Base-by-base conservation (phyloP, 2,888 invertebrate genomes). In the Conomelus anceps region DNA sequence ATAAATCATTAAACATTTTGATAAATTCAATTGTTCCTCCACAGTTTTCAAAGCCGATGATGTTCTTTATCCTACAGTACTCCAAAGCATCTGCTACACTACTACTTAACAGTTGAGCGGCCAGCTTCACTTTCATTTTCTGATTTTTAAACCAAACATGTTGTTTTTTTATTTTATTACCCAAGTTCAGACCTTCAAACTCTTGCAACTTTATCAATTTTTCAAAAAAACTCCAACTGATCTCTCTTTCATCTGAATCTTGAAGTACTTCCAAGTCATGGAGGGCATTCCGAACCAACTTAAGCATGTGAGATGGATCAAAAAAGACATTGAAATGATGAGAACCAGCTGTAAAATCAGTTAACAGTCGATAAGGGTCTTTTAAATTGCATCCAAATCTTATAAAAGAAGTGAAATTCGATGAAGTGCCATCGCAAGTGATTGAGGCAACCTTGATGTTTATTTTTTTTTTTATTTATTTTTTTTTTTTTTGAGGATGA, bases 271-370 rank as follows among this genome's bases (percentile, higher is more conserved):
- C 20, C 85, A 85, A 22, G 22, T 89, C 88, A 23, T 87, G 90
- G 22, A 91, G 88, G 63, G 89, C 23, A 90, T 91, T 91, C n/a
- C 91, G 86, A 85, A 91, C 90, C 86, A 90, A 89, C 87, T 90
- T 91, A 24, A 90, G 88, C 90, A 91, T 91, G 86, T 90, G 91
- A 88, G 90, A 89, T 29, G 91, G 90, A 89, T 91, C 91, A 23
- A 90, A 89, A 88, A 87, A 89, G 88, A 89, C 23, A 84, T 89
- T 88, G 89, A 90, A 22, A 87, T 84, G 89, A 89, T 90, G 89
- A 24, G 89, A 84, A 23, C 29, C 88, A 86, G 41, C 84, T 63
- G 63, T 89, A 34, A 90, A 90, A 63, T 89, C 84, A 84, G 90
- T 90, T 22, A 34, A 87, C 88, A 90, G 85, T 63, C 41, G 22